phyloP scores from a whole-genome alignment of 2,888 invertebrate genomes.

The Chloromyia formosa region DNA sequence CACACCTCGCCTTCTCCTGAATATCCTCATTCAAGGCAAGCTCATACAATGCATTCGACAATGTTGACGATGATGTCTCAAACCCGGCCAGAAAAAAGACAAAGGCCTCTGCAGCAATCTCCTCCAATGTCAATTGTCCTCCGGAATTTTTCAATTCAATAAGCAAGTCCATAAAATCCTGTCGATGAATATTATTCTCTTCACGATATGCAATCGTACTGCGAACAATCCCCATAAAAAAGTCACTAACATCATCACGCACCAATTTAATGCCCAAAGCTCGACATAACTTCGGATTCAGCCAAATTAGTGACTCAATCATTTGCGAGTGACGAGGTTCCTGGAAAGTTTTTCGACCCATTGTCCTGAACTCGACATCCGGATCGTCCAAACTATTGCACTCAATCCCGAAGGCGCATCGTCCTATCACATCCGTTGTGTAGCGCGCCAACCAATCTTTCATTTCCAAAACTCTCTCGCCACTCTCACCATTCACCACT shows the following conservation, averaged over 20 bases:
- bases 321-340: slow-evolving; percentile 53
- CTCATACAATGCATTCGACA: slow-evolving; percentile 64
- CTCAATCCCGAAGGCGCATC: slow-evolving; percentile 65
- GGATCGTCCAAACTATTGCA: slow-evolving; percentile 63
- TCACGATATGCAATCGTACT: slow-evolving; percentile 62
- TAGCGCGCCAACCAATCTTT: slow-evolving; percentile 59
- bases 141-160: slow-evolving; percentile 62
- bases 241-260: slow-evolving; percentile 55
- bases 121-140: slow-evolving; percentile 54
- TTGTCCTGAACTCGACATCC: slow-evolving; percentile 59
- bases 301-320: slow-evolving; percentile 53
- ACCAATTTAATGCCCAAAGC: slow-evolving; percentile 51
- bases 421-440: slow-evolving; percentile 65
- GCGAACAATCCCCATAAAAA: slow-evolving; percentile 58
- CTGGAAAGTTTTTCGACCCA: slow-evolving; percentile 51
- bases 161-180: slow-evolving; percentile 67
- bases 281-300: slow-evolving; percentile 56
- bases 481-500: slow-evolving; percentile 37
- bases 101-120: slow-evolving; percentile 61
- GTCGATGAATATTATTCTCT: slow-evolving; percentile 58
- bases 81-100: slow-evolving; percentile 66
- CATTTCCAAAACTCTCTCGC: slow-evolving; percentile 55
- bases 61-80: slow-evolving; percentile 71
- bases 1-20: slow-evolving; percentile 54
- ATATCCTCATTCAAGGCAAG: slow-evolving; percentile 56